phyloP scores from a whole-genome alignment of 2,113 vertebrate genomes.

The Passer montanus region DNA sequence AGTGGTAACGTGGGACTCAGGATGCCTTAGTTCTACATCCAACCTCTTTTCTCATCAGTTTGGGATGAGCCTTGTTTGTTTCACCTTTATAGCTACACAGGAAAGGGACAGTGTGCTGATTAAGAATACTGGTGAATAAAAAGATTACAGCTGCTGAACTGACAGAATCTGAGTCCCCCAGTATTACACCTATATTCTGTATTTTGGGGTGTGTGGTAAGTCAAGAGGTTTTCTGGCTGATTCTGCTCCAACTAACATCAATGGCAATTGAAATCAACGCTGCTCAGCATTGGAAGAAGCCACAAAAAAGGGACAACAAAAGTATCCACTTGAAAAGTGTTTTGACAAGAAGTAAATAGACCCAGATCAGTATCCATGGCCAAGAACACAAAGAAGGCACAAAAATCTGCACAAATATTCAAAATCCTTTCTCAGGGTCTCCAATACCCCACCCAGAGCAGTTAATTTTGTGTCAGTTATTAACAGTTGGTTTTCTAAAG shows the following conservation, averaged over 20 bases:
- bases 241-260: background rate
- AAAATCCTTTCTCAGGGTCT: background rate
- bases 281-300: background rate
- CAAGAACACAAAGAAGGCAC: fast-evolving
- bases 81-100: background rate
- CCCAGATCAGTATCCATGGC: fast-evolving
- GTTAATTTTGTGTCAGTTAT: background rate
- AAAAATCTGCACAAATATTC: background rate
- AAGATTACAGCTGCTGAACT: background rate
- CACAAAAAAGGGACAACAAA: background rate
- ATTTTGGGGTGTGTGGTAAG: background rate
- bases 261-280: fast-evolving
- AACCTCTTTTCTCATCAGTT: background rate
- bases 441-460: background rate
- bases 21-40: background rate
- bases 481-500: background rate
- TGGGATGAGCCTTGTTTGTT: background rate
- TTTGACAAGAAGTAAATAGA: background rate
- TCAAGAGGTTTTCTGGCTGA: background rate
- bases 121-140: background rate
- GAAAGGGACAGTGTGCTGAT: background rate
- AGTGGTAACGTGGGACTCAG: fast-evolving
- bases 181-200: background rate
- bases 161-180: background rate
- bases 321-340: fast-evolving